Evolutionary conservation across 2,888 invertebrate genomes (phyloP).

Genomic region (Platycnemis pennipes): DNA sequence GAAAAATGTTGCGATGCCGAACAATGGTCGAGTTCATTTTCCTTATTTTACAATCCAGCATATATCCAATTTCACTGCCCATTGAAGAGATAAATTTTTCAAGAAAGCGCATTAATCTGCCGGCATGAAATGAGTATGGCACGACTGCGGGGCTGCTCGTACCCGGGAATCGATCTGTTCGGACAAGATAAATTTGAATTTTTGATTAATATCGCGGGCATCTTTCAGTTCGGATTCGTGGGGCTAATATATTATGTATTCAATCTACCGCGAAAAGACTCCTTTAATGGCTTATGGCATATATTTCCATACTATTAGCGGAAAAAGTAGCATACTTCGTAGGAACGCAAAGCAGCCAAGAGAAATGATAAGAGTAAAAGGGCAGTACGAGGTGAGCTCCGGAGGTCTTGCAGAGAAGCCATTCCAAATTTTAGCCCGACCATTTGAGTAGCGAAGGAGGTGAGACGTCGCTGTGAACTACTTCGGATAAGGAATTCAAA

Average conservation of each 20-base stretch:
- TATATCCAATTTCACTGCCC: background rate
- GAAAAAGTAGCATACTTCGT: background rate
- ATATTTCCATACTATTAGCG: background rate
- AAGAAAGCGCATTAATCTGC: background rate
- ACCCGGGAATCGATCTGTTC: background rate
- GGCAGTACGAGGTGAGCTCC: background rate
- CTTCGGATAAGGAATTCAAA: background rate
- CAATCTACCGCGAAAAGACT: background rate
- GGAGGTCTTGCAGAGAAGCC: background rate
- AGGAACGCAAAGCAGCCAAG: background rate
- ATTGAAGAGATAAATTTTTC: background rate
- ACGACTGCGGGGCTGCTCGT: background rate
- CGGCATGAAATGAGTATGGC: background rate
- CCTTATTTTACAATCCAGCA: too few relatives aligned
- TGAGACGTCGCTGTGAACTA: background rate
- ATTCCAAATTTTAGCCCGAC: background rate
- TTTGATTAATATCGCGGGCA: background rate
- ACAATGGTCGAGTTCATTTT: too few relatives aligned
- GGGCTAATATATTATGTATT: constrained; percentile 12
- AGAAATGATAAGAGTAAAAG: background rate
- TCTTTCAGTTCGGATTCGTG: background rate
- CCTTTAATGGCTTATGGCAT: background rate
- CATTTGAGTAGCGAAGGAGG: background rate
- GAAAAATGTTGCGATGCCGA: too few relatives aligned
- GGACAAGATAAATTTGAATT: background rate